Conservation (phyloP, 1,140 invertebrate genomes). For the Medauroidea extradentata region DNA sequence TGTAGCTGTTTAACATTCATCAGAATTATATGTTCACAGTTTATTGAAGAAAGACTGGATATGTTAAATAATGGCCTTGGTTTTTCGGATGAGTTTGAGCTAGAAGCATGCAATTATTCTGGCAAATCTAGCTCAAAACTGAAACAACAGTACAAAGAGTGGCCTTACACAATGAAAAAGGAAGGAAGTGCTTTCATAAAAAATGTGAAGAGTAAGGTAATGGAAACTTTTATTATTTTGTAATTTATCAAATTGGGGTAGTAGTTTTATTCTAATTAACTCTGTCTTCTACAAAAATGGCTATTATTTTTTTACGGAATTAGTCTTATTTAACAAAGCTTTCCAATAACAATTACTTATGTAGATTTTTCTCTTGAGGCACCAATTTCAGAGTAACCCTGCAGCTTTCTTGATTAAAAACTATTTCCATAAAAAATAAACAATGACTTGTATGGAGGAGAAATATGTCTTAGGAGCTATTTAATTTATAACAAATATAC, state of each 20-base stretch:
- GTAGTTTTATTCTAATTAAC: background rate
- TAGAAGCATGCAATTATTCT: slow-evolving; percentile 79
- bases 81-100: slow-evolving; percentile 92
- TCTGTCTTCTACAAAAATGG: too few relatives aligned
- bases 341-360: too few relatives aligned
- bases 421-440: too few relatives aligned
- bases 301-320: too few relatives aligned
- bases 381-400: too few relatives aligned
- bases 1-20: too few relatives aligned
- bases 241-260: background rate
- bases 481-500: too few relatives aligned
- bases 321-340: too few relatives aligned
- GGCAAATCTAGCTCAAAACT: slow-evolving; percentile 75
- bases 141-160: slow-evolving; percentile 75
- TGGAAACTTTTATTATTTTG: slow-evolving; percentile 17
- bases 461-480: too few relatives aligned
- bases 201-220: slow-evolving; percentile 69
- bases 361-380: too few relatives aligned
- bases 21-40: slow-evolving; percentile 65
- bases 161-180: slow-evolving; percentile 58
- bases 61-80: slow-evolving; percentile 84
- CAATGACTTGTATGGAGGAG: too few relatives aligned
- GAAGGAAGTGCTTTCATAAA: slow-evolving; percentile 67
- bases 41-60: slow-evolving; percentile 87
- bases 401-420: too few relatives aligned